A percentile compares a stretch with the other conserved stretches of the same genome.
Evolutionary conservation across 2,797 vertebrate species (phyloP).

Genomic region (Phaenicophaeus curvirostris): DNA sequence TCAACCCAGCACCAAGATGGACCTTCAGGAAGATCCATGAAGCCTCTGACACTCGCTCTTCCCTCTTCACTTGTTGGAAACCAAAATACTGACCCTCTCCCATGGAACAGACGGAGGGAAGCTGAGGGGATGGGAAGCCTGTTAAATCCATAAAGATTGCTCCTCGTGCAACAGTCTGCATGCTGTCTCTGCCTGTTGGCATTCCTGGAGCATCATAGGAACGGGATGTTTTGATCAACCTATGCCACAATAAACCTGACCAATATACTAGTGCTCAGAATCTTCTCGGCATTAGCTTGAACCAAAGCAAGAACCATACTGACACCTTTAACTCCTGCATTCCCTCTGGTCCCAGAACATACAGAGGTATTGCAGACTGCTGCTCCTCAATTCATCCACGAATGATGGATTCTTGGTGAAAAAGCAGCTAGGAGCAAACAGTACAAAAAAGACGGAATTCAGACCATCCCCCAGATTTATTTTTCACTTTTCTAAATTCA

Average conservation of each 20-base stretch:
- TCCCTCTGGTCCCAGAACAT: no score
- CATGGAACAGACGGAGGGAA: neutral
- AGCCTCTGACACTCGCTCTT: neutral
- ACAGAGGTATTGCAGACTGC: rapidly evolving
- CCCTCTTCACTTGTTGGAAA: neutral
- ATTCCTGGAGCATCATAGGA: neutral
- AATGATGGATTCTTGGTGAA: neutral
- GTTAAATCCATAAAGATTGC: neutral
- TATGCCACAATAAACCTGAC: neutral
- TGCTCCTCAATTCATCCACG: neutral
- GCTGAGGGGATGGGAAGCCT: neutral
- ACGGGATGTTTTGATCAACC: neutral
- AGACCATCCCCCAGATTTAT: neutral
- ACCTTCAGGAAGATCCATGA: neutral
- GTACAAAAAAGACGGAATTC: neutral
- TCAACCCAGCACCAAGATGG: neutral
- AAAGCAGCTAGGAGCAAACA: neutral
- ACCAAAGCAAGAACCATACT: neutral
- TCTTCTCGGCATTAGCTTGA: neutral
- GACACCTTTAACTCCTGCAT: neutral
- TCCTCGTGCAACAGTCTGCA: neutral
- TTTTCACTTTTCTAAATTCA: neutral
- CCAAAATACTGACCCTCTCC: neutral
- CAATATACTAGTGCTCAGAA: neutral
- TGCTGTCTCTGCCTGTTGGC: neutral